A percentile compares a stretch with the other conserved stretches of the same genome.
phyloP scores from a whole-genome alignment of 2,888 invertebrate genomes.

The Drosophila kokeensis region DNA sequence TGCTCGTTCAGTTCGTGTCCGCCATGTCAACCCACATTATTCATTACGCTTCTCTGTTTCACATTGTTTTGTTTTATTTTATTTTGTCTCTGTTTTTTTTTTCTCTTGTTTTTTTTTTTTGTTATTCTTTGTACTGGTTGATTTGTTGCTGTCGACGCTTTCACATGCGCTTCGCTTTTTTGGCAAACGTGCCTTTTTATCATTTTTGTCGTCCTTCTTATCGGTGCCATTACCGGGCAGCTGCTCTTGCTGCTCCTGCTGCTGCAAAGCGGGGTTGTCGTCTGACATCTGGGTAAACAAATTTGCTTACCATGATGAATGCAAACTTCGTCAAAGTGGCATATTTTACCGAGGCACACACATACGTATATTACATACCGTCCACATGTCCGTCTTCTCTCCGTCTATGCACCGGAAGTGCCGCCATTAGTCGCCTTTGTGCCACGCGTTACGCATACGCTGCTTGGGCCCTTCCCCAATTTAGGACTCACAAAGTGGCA shows the following conservation, averaged over 20 bases:
- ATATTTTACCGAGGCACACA: conserved; percentile 33
- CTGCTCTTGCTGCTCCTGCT: background rate
- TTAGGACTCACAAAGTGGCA: conserved; percentile 42
- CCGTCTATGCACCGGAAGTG: conserved; percentile 70
- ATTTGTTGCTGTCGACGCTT: conserved; percentile 69
- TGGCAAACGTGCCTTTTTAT: conserved; percentile 79
- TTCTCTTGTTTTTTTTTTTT: conserved; percentile 6
- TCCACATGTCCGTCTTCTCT: conserved; percentile 11
- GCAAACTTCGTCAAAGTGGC: conserved; percentile 62
- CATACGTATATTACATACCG: background rate
- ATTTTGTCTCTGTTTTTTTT: conserved; percentile 17
- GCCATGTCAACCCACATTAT: conserved; percentile 70
- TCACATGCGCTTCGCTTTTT: conserved; percentile 54
- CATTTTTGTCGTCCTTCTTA: conserved; percentile 74
- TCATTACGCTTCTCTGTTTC: conserved; percentile 54
- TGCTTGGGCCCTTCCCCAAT: conserved; percentile 45
- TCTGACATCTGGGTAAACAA: conserved; percentile 77
- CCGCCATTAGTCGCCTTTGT: conserved; percentile 77
- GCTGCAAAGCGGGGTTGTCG: background rate
- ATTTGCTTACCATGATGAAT: conserved; percentile 79
- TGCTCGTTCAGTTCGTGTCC: conserved; percentile 20
- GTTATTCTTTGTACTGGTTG: conserved; percentile 56
- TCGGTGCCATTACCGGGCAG: conserved; percentile 66
- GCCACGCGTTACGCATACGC: conserved; percentile 59
- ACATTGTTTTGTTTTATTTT: conserved; percentile 45